Evolutionary conservation across 2,797 vertebrate genomes (phyloP), one percentile per base, ranked within the genome.

Genomic region (Poeciliopsis infans): DNA sequence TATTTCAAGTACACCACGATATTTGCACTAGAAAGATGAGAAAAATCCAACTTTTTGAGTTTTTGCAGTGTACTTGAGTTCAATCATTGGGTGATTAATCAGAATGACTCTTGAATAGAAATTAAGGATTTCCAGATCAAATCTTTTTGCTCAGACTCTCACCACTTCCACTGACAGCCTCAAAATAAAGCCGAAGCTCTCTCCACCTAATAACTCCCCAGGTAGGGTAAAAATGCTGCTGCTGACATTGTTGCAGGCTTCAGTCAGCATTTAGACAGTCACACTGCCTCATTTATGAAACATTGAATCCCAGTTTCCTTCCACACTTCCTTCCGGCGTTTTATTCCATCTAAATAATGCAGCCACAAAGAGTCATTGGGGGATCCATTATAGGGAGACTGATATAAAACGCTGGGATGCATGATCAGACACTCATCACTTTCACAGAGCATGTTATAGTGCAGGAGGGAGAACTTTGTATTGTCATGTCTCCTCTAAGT

Each of bases 291-390:
- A 77, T 90, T 91, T 87, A 90, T 86, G 84, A 91, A 93, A 86
- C 81, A 88, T 82, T 73, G 81, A 89, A 85, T 88, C 85, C 84
- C 66, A 36, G 79, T 83, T 89, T 93, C 88, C 90, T 91, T 90
- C 83, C 87, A 88, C 72, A 75, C 84, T 89, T 92, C 87, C 92
- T 93, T 91, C 88, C 78, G 84, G 89, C 91, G 0, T 93, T 94
- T 94, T 93, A 91, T 94, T 93, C 92, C 90, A 92, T 92, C 91
- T 95, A 93, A 95, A 95, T 95, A 94, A 95, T 94, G 92, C 94
- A 94, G 89, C 85, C 82, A 79, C 83, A 86, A 93, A 87, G 89
- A 94, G 89, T 90, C 92, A 93, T 92, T 72, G 88, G 93, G 91
- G 91, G 89, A 90, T 92, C 92, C 81, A 91, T 94, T 94, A 94